Conservation (phyloP, 2,888 invertebrate genomes). For the Nowickia ferox region DNA sequence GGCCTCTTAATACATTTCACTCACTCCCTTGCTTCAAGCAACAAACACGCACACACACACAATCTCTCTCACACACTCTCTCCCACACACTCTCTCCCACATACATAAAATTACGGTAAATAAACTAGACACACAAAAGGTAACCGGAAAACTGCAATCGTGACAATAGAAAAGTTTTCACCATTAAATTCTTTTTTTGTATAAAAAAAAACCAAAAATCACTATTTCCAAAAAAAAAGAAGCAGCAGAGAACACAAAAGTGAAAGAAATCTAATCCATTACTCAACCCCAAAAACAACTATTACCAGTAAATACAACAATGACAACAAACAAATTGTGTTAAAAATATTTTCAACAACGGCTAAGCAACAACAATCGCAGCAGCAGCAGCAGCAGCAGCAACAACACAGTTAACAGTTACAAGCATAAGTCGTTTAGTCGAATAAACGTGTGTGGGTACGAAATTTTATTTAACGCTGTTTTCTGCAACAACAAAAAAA, state of each 20-base stretch:
- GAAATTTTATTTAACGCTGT: slow-evolving; percentile 18
- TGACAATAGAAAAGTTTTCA: slow-evolving; percentile 69
- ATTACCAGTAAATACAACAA: background rate
- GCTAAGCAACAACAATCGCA: background rate
- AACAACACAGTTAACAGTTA: slow-evolving; percentile 19
- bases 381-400: background rate
- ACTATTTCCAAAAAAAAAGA: slow-evolving; percentile 29
- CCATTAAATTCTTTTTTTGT: slow-evolving; percentile 48
- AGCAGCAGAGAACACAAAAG: background rate
- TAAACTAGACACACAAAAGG: slow-evolving; percentile 25
- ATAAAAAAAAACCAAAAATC: slow-evolving; percentile 55
- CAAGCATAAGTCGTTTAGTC: slow-evolving; percentile 43
- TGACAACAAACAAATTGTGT: slow-evolving; percentile 26
- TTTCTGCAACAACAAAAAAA: background rate
- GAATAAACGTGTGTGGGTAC: background rate
- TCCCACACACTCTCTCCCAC: background rate
- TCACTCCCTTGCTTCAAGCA: background rate
- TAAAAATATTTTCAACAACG: slow-evolving; percentile 14
- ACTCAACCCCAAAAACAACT: slow-evolving; percentile 64
- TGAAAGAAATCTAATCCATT: slow-evolving; percentile 69
- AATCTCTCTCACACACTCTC: background rate
- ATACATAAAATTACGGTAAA: background rate
- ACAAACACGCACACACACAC: background rate
- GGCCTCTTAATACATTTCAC: slow-evolving; percentile 18
- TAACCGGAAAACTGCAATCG: slow-evolving; percentile 67